Evolutionary conservation across 2,113 vertebrate genomes (phyloP).

Genomic region (Xiphophorus maculatus): DNA sequence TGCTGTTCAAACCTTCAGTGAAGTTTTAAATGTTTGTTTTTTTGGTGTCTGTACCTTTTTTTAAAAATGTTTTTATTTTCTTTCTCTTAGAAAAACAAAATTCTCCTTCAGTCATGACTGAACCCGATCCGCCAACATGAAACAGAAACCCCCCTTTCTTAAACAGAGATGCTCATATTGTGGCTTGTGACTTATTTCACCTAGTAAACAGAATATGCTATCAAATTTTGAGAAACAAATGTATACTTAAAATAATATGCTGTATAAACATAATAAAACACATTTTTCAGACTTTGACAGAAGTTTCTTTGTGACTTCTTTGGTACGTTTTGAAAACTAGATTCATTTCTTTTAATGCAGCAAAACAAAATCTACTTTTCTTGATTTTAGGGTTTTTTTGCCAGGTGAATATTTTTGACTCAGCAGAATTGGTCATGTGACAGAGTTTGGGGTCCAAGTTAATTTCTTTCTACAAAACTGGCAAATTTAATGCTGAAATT

Average conservation of each 20-base stretch:
- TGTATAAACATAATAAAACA: conserved; percentile 81
- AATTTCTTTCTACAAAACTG: too few relatives aligned
- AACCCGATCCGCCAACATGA: conserved; percentile 33
- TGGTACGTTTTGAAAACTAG: too few relatives aligned
- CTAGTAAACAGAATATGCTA: conserved; percentile 71
- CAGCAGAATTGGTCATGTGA: too few relatives aligned
- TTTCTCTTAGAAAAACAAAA: conserved; percentile 38
- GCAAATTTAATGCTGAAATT: too few relatives aligned
- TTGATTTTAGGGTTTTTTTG: too few relatives aligned
- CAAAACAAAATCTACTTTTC: too few relatives aligned
- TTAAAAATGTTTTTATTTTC: conserved; percentile 18
- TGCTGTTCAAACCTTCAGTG: too few relatives aligned
- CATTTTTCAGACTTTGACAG: conserved; percentile 80
- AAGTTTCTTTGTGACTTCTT: not conserved
- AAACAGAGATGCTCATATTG: conserved; percentile 58
- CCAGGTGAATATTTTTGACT: too few relatives aligned
- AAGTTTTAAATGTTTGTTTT: conserved; percentile 3
- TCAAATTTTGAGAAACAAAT: conserved; percentile 75
- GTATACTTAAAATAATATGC: conserved; percentile 82
- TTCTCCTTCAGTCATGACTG: conserved; percentile 32
- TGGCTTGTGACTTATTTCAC: conserved; percentile 70
- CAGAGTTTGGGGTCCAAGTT: too few relatives aligned
- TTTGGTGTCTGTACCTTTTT: conserved; percentile 35
- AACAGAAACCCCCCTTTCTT: conserved; percentile 40
- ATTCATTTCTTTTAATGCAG: too few relatives aligned